phyloP scores from a whole-genome alignment of 1,140 invertebrate genomes.

The Liolophura sinensis region DNA sequence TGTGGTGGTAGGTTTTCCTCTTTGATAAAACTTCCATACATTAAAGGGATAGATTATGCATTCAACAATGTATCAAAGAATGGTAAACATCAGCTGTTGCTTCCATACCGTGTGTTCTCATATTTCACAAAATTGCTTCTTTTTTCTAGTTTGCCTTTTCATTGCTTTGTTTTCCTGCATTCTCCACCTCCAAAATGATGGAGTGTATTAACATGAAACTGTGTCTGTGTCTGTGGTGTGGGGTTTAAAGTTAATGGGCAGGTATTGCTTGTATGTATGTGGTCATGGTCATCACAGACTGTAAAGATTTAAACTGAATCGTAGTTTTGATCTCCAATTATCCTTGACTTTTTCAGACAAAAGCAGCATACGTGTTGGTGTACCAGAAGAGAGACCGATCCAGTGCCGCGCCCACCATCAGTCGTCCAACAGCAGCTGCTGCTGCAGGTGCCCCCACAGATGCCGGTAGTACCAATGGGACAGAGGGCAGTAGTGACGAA shows the following conservation, averaged over 20 bases:
- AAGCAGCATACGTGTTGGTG: conserved; percentile 62
- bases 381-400: conserved; percentile 53
- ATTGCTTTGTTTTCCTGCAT: no score
- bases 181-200: not conserved
- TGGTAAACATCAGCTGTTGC: no score
- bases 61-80: not conserved
- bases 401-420: conserved; percentile 5
- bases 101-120: no score
- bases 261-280: not conserved
- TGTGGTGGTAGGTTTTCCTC: conserved; percentile 41
- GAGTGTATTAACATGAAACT: not conserved
- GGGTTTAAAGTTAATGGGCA: not conserved
- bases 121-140: not conserved
- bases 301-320: not conserved
- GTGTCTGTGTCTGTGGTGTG: no score
- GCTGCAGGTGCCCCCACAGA: conserved; percentile 23
- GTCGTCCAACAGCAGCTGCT: conserved; percentile 17
- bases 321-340: not conserved
- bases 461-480: not conserved
- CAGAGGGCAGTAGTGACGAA: not conserved
- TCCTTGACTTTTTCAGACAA: conserved; percentile 51
- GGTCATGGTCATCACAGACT: not conserved
- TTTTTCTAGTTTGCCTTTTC: no score
- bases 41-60: not conserved
- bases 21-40: not conserved